Base-by-base conservation (phyloP, 2,113 vertebrate genomes). In the Syngnathus typhle region DNA sequence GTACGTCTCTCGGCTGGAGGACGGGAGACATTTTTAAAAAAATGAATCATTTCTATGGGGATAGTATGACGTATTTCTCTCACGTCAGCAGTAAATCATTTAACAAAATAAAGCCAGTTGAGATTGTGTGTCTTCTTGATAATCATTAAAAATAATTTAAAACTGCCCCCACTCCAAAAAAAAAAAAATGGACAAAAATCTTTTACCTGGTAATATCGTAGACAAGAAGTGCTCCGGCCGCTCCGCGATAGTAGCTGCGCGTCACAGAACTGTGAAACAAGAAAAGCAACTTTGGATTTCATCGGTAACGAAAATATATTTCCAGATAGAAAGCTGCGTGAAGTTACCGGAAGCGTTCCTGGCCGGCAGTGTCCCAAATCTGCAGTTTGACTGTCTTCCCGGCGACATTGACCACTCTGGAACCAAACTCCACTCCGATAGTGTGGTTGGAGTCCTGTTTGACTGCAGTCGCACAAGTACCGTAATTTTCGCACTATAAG, bases 391-490 rank as follows among this genome's bases (percentile, higher is more conserved):
- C 94, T 0, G 94, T 95, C 85, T 96, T 96, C 36, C 95, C 94
- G 0, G 90, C 94, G 3, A 95, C 94, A 6, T 92, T 95, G 69
- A 96, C 93, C n/a, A 97, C 93, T 52, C 94, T 91, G 68, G 95
- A 97, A 54, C 95, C 95, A 67, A 97, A 97, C 87, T 97, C 95
- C 74, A 97, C 95, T 0, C 95, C 95, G 1, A 97, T 97, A 2
- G 95, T 97, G 86, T 97, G 95, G 77, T 96, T 97, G 43, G 95
- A 97, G 78, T 97, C 95, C 87, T 97, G 94, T 79, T 97, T 97
- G 79, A 97, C 95, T 94, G 76, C 32, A 54, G 10, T 13, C 4
- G 2, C 5, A 39, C 4, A 43, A 2, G 41, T 44, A n/a, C n/a
- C n/a, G n/a, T n/a, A n/a, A n/a, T n/a, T n/a, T n/a, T n/a, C n/a